Evolutionary conservation across 2,888 invertebrate species (phyloP).

Genomic region (Steinernema carpocapsae): DNA sequence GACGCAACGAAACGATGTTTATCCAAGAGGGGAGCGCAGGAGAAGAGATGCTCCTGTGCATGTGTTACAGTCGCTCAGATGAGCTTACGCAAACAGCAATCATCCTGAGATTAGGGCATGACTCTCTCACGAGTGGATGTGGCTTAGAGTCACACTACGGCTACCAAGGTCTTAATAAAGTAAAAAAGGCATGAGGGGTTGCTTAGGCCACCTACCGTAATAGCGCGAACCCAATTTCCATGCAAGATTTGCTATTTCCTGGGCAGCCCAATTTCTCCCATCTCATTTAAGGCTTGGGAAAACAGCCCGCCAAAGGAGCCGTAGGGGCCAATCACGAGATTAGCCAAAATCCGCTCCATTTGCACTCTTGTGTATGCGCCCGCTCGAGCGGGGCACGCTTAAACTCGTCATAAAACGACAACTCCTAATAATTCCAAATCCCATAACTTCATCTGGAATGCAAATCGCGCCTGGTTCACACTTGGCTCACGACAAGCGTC

Average conservation of each 20-base stretch:
- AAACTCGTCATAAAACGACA: constrained; percentile 18
- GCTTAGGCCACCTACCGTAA: too few relatives aligned
- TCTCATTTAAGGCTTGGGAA: too few relatives aligned
- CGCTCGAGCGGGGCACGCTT: not conserved
- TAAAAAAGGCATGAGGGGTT: too few relatives aligned
- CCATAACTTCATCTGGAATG: constrained; percentile 33
- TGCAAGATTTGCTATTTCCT: too few relatives aligned
- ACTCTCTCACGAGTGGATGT: too few relatives aligned
- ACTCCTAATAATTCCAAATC: not conserved
- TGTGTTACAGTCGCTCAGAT: constrained; percentile 23
- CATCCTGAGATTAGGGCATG: not conserved
- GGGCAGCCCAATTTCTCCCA: too few relatives aligned
- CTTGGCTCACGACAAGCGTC: too few relatives aligned
- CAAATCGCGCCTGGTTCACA: constrained; percentile 31
- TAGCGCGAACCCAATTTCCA: too few relatives aligned
- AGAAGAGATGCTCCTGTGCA: not conserved
- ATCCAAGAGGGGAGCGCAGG: constrained; percentile 3
- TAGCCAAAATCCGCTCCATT: constrained; percentile 18
- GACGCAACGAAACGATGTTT: constrained; percentile 34
- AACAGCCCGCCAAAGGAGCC: too few relatives aligned
- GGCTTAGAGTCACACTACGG: too few relatives aligned
- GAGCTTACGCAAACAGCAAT: constrained; percentile 2
- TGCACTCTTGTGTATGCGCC: constrained; percentile 8
- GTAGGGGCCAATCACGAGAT: not conserved
- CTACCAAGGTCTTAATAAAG: too few relatives aligned